phyloP scores from a whole-genome alignment of 1,140 invertebrate genomes.

The Hesperophylax magnus region DNA sequence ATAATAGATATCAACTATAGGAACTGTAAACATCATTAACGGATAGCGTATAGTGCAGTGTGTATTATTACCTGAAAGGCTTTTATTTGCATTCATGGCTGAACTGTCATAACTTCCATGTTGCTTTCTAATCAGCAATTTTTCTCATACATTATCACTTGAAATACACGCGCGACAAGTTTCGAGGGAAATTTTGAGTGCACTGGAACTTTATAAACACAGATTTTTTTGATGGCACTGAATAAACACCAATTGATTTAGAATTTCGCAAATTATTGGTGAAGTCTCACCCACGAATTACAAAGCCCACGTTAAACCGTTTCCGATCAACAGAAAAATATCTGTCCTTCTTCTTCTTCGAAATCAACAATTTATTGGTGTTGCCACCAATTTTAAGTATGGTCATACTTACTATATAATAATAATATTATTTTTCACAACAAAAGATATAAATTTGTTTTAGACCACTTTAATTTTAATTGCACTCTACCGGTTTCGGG shows the following conservation, averaged over 20 bases:
- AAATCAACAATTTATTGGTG: constrained; percentile 18
- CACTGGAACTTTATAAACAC: constrained; percentile 2
- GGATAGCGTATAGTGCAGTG: constrained; percentile 2
- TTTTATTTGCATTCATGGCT: constrained; percentile 73
- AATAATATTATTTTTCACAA: no score
- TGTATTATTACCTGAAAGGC: constrained; percentile 58
- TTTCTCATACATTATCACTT: constrained; percentile 45
- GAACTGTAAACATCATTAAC: constrained; percentile 30
- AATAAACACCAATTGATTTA: constrained; percentile 16
- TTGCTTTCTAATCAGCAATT: constrained; percentile 67
- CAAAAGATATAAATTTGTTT: no score
- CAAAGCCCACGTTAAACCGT: constrained; percentile 52
- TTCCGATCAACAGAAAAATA: constrained; percentile 49
- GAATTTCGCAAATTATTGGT: constrained; percentile 34
- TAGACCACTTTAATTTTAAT: no score
- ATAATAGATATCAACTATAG: not conserved
- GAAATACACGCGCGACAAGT: constrained; percentile 5
- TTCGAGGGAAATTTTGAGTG: not conserved
- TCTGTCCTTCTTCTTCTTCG: not conserved
- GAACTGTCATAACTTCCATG: constrained; percentile 72
- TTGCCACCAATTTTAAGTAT: not conserved
- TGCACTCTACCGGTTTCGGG: no score
- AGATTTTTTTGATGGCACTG: not conserved
- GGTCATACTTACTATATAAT: not conserved
- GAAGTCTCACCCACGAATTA: constrained; percentile 48